Evolutionary conservation across 2,797 vertebrate species (phyloP).

Genomic region (Parambassis ranga): DNA sequence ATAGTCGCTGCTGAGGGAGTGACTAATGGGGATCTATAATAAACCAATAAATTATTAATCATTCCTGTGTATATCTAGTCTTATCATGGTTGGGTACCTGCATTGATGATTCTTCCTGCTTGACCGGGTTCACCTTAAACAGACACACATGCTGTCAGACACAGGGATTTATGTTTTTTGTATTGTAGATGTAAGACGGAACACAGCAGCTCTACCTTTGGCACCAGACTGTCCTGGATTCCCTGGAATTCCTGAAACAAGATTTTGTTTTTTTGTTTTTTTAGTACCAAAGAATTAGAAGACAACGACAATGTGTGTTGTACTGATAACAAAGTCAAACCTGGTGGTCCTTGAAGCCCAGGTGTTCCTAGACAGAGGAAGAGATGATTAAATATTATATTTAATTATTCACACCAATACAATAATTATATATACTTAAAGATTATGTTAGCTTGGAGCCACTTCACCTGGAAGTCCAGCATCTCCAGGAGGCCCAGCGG

Average conservation of each 20-base stretch:
- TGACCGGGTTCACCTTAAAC: constrained; percentile 86
- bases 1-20: too few relatives aligned
- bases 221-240: constrained; percentile 85
- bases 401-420: neutral
- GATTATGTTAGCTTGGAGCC: neutral
- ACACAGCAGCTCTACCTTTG: constrained; percentile 81
- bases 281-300: too few relatives aligned
- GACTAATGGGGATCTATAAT: too few relatives aligned
- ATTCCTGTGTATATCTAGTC: too few relatives aligned
- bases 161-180: too few relatives aligned
- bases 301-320: neutral
- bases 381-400: neutral
- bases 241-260: constrained; percentile 86
- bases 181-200: too few relatives aligned
- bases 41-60: too few relatives aligned
- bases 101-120: constrained; percentile 86
- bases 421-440: neutral
- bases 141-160: constrained; percentile 14
- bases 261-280: too few relatives aligned
- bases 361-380: constrained; percentile 78
- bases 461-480: constrained; percentile 85
- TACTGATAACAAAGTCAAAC: constrained; percentile 66
- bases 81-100: constrained; percentile 77
- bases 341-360: constrained; percentile 92
- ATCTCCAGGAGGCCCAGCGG: constrained; percentile 87